Conservation (phyloP, 2,888 invertebrate genomes). For the Campaea margaritaria region DNA sequence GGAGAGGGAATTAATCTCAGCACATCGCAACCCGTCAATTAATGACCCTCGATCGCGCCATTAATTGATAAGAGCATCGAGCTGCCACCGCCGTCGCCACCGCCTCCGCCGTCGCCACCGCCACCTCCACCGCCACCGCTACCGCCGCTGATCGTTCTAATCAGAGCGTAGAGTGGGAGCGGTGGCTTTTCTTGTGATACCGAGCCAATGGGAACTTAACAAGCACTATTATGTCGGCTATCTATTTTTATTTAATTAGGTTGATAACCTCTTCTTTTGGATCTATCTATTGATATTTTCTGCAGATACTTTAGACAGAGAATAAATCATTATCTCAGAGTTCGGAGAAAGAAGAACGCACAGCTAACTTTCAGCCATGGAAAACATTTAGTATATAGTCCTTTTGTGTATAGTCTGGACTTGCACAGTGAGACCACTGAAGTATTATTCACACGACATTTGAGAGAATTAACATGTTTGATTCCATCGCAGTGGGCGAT, state of each 20-base stretch:
- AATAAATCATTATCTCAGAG: no score
- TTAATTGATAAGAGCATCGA: constrained; percentile 12
- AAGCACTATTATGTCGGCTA: background rate
- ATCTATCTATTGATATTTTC: no score
- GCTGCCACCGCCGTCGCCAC: background rate
- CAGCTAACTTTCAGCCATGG: no score
- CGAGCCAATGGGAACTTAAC: background rate
- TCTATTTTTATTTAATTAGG: background rate
- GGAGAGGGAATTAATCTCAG: constrained; percentile 4
- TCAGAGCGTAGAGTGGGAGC: background rate
- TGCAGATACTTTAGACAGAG: no score
- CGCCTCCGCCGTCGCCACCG: background rate
- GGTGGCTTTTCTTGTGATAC: background rate
- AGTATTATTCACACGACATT: background rate
- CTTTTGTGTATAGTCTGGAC: no score
- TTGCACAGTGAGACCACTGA: background rate
- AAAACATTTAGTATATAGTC: no score
- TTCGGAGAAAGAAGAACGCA: no score
- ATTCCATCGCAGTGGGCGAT: background rate
- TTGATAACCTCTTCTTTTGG: background rate
- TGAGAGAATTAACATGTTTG: background rate
- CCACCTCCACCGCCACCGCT: background rate
- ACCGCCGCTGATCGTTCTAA: background rate
- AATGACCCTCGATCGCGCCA: constrained; percentile 5
- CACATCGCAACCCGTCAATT: constrained; percentile 8